Evolutionary conservation across 2,113 vertebrate genomes (phyloP).

Genomic region (Callipepla squamata): DNA sequence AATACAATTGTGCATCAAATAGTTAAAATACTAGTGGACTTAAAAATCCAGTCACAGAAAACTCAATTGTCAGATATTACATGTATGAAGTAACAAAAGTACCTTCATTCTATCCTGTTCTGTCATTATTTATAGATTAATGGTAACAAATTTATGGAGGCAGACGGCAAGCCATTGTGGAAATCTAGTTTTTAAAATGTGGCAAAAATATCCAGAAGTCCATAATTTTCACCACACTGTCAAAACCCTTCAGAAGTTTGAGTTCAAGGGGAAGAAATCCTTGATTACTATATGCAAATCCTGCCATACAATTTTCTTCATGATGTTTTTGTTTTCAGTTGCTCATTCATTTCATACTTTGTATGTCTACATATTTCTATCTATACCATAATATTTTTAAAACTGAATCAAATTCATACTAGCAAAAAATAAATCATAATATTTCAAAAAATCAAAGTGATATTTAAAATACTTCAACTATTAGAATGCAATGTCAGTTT

Average conservation of each 20-base stretch:
- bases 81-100: constrained; percentile 24
- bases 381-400: background rate
- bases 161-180: constrained; percentile 27
- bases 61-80: constrained; percentile 47
- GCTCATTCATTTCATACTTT: background rate
- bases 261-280: background rate
- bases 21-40: constrained; percentile 34
- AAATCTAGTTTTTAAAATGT: constrained; percentile 41
- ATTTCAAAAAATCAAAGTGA: background rate
- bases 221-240: background rate
- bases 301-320: background rate
- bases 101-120: constrained; percentile 15
- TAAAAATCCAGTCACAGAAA: constrained; percentile 37
- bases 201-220: constrained; percentile 30
- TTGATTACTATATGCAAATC: background rate
- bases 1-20: constrained; percentile 30
- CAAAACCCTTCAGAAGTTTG: background rate
- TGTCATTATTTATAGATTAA: constrained; percentile 50
- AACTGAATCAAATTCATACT: background rate
- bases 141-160: constrained; percentile 32
- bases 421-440: background rate
- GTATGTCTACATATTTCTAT: background rate
- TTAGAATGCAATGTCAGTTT: background rate
- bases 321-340: background rate
- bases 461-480: background rate